Evolutionary conservation across 1,140 invertebrate genomes (phyloP), one percentile per base, ranked within the genome.

Genomic region (Eriosoma lanigerum): DNA sequence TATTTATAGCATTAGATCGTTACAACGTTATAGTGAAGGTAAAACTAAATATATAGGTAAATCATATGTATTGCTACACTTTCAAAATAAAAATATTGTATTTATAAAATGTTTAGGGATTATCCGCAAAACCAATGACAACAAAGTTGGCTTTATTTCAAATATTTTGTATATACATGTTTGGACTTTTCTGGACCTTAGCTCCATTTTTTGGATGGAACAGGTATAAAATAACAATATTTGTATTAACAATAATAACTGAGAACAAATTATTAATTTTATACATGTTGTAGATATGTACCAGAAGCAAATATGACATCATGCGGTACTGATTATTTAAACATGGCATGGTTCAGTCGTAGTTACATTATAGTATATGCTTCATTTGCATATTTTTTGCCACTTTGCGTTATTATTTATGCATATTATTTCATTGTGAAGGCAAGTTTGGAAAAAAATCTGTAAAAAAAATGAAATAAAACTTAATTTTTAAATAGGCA

Each of bases 241-340:
- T n/a, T n/a, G n/a, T 38, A n/a, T 66, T 58, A 32, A 70, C 46
- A 15, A 17, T 8, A 29, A 48, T 48, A 70, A 8, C 50, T 4
- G 6, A 17, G 1, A 70, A 72, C 29, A 32, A 52, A 44, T 1
- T 24, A 24, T 24, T 44, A 2, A 46, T 46, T 62, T 62, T 19
- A 48, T 81, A 72, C 29, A 29, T 75, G 38, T 83, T 84, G 82
- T 38, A 92, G 92, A 83, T 95, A 94, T 86, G 92, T 94, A 60
- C 93, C 93, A n/a, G 93, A 95, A 87, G 93, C 93, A 68, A 94
- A 94, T 84, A 91, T 94, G 89, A 94, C 93, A 29, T 91, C 93
- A 24, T 95, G 93, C 84, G 93, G 93, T 32, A 93, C 93, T 80
- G 94, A 95, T 85, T 95, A 94, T 84, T 85, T 95, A 56, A 89